Base-by-base conservation (phyloP, 2,888 invertebrate species). In the Endotricha flammealis region DNA sequence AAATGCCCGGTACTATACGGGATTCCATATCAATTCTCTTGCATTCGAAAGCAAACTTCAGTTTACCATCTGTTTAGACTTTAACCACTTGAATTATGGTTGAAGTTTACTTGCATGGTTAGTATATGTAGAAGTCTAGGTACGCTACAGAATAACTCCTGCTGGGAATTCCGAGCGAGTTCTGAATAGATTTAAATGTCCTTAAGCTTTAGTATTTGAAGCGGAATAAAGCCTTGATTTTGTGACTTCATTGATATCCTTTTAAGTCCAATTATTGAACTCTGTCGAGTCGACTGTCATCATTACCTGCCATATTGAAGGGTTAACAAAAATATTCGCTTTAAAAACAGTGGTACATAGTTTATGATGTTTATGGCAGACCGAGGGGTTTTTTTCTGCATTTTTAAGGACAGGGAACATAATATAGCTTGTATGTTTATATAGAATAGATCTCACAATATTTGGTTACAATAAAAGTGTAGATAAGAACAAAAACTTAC, bases 11-110 rank as follows among this genome's bases (percentile, higher is more conserved):
- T 20, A n/a, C 55, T 39, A 53, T 63, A 53, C n/a, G 64, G 54
- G 62, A 59, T 64, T 59, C 58, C 63, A 61, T 58, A 64, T 57
- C 60, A 51, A 68, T 62, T 64, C 57, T 53, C 29, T 48, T 10
- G 13, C 29, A 9, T 14, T 29, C 9, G 4, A 2, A 13, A 7
- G 8, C 13, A 14, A 29, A 29, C 9, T 12, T 14, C n/a, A 9
- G 9, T 29, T 13, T 13, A 9, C 20, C 20, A n/a, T 20, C 7
- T 2, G n/a, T n/a, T 8, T 7, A 3, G 6, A 20, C 20, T n/a
- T 20, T 20, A 20, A 8, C 20, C 20, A 2, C 7, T 20, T 4
- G 4, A 2, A 7, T 2, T 20, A 20, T 8, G 2, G 6, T 20
- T 20, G 8, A 20, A n/a, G n/a, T 20, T 20, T 6, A n/a, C 20